Evolutionary conservation across 2,113 vertebrate species (phyloP).

Genomic region (Nycticorax nycticorax): DNA sequence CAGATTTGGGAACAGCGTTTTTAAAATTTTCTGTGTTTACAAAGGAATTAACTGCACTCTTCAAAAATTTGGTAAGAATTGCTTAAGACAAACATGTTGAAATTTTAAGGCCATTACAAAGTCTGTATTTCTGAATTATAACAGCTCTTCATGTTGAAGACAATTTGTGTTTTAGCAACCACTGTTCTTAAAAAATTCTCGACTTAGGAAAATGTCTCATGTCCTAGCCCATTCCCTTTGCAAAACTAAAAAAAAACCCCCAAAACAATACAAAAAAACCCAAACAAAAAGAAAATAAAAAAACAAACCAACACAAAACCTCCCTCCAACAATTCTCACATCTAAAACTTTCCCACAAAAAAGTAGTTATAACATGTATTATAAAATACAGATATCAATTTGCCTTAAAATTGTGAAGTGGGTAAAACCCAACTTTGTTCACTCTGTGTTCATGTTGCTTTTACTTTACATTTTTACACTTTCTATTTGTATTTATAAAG

Average conservation of each 20-base stretch:
- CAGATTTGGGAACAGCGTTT: conserved; percentile 95
- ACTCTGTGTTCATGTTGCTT: background rate
- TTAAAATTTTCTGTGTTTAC: conserved; percentile 99
- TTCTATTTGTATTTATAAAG: background rate
- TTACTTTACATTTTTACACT: background rate
- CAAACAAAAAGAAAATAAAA: background rate
- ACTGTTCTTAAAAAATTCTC: background rate
- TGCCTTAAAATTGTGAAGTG: background rate
- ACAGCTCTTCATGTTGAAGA: background rate
- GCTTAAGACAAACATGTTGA: background rate
- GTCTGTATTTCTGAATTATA: background rate
- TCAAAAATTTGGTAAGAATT: conserved; percentile 95
- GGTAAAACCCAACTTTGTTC: background rate
- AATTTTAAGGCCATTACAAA: background rate
- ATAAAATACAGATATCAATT: background rate
- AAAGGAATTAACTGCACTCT: conserved; percentile 97
- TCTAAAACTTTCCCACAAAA: background rate
- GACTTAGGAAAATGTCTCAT: background rate
- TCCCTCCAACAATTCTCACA: background rate
- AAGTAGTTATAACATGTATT: background rate
- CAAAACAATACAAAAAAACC: background rate
- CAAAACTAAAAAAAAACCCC: background rate
- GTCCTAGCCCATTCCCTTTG: background rate
- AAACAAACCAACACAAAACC: background rate
- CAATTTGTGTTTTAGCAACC: background rate